Evolutionary conservation across 2,113 vertebrate species (phyloP), one percentile per base, ranked within the genome.

Genomic region (Osmerus mordax): DNA sequence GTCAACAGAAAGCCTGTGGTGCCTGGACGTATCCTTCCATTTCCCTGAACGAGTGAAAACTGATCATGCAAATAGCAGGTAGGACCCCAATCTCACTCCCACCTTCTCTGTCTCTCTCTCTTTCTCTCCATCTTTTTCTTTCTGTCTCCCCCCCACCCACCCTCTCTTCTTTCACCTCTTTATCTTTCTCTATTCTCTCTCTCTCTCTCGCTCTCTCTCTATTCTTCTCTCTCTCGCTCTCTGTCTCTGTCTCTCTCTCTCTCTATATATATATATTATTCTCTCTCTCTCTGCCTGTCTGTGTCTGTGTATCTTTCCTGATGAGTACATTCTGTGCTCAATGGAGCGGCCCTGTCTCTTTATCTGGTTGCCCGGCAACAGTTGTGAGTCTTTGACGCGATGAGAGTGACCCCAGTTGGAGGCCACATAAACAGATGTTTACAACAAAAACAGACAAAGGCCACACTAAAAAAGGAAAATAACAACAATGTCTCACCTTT

Each of bases 1-100:
- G 95, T 98, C 85, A 97, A 97, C 83, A 90, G 94, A 71, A 93
- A 92, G 74, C 94, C 95, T 0, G 94, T 96, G 79, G 89, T 96
- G 12, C 95, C 94, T 0, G 95, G 95, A 0, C 94, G 93, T 96
- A 95, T 95, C 95, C 94, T 98, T 94, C 56, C 18, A 70, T 76
- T 55, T 63, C 70, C 19, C 18, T 1, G 2, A 47, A 9, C 9
- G 41, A 47, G 41, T 47, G 7, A 47, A 47, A 47, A 2, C 41
- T 47, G 41, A 47, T 47, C 2, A 12, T 47, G 41, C 41, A 47
- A 47, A 47, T 12, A 47, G 41, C 41, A 47, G 41, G 41, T 47
- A 47, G 41, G 41, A 5, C 41, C 8, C 15, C 41, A 4, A 19
- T 47, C 29, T 54, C 23, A 28, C 25, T 28, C 25, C 25, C 25